Base-by-base conservation (phyloP, 2,888 invertebrate species). In the Lepetodrilus schrolli region DNA sequence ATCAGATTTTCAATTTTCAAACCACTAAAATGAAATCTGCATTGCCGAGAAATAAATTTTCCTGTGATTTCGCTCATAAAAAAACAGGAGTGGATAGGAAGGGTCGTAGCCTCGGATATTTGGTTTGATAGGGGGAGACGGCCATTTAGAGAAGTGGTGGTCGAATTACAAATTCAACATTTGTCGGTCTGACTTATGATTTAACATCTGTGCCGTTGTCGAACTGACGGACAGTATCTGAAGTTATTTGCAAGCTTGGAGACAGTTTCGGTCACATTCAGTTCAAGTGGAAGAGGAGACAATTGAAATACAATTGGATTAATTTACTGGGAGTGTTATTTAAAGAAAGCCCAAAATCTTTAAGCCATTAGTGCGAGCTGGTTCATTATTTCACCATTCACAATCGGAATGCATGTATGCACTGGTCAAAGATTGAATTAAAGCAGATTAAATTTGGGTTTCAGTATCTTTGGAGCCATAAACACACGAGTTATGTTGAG, bases 1-100 rank as follows among this genome's bases (percentile, higher is more conserved):
- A 58, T 58, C 58, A 58, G 30, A 58, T 58, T 58, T 58, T 58
- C 58, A 58, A 58, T 58, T 58, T 58, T n/a, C n/a, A 17, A 30
- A 23, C 58, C 58, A 58, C 58, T 58, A 58, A 30, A 58, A 58
- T 30, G 58, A 58, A 58, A 58, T 58, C 58, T n/a, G 30, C 58
- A 58, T 58, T 58, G 58, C 34, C 58, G 58, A 58, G 58, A 26
- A 58, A n/a, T 58, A 34, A 26, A 58, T 30, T 58, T 34, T 58
- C 58, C n/a, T 17, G 58, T 30, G 58, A 58, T 58, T 58, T 58
- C 58, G 21, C n/a, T 58, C 26, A 34, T 30, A 58, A 58, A 58
- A 58, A n/a, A n/a, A n/a, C n/a, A n/a, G n/a, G n/a, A n/a, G n/a
- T n/a, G n/a, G n/a, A n/a, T 58, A 26, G 34, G 34, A 58, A 17